Evolutionary conservation across 2,113 vertebrate genomes (phyloP).

Genomic region (Neolamprologus variostigma): DNA sequence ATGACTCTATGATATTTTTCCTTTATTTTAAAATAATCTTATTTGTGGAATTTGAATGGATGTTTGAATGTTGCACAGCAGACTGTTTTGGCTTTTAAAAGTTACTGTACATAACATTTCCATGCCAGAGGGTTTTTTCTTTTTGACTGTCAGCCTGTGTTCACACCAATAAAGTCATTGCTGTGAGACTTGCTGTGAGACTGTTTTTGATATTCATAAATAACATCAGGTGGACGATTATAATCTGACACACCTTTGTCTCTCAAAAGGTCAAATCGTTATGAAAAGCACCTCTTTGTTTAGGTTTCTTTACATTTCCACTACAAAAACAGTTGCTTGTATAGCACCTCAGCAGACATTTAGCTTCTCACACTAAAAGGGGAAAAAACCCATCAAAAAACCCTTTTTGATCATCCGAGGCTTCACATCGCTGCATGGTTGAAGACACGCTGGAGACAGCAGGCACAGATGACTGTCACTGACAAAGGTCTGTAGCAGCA

Average conservation of each 20-base stretch:
- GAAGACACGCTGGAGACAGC: neutral
- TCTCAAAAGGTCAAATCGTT: accelerated
- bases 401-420: accelerated
- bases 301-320: neutral
- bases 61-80: neutral
- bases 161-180: conserved; percentile 37
- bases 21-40: neutral
- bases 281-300: neutral
- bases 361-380: neutral
- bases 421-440: neutral
- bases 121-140: neutral
- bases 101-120: neutral
- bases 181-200: neutral
- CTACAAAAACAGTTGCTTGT: neutral
- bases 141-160: neutral
- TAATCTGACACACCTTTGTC: neutral
- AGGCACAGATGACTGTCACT: neutral
- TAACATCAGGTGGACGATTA: neutral
- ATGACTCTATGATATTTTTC: neutral
- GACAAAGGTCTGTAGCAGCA: neutral
- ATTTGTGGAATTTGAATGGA: neutral
- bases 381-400: neutral
- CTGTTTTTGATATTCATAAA: neutral
- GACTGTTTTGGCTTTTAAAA: neutral
- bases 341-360: neutral